These are phyloP conservation scores for Phylloscopus trochiloides DNA, from an alignment of 2,113 vertebrate genomes.

Conservation along the genomic window DNA sequence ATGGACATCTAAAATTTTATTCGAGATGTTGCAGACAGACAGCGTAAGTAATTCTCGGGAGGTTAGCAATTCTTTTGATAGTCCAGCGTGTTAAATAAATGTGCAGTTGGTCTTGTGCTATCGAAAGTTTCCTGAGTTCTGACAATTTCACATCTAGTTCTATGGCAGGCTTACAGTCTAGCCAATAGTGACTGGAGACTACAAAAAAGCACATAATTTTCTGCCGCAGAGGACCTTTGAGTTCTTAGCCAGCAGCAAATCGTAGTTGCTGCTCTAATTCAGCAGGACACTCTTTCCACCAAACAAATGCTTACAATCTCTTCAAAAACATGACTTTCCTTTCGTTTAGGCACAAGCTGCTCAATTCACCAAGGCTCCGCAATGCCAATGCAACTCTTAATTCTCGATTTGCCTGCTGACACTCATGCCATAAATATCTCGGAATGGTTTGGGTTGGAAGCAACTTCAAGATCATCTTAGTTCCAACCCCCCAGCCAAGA, in stretches of 20 bases:
- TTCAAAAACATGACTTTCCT: background rate
- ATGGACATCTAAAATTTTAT: background rate
- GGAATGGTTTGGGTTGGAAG: background rate
- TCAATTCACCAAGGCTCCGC: background rate
- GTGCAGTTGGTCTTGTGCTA: rapidly evolving
- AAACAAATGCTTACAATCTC: background rate
- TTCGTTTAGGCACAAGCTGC: background rate
- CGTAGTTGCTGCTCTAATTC: background rate
- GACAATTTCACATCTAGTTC: background rate
- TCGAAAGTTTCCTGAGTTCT: background rate
- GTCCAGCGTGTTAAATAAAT: background rate
- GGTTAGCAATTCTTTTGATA: background rate
- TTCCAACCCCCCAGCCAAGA: background rate
- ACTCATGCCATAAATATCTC: background rate
- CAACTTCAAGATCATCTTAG: background rate
- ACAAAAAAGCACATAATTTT: background rate
- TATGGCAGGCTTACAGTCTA: background rate
- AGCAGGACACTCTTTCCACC: background rate
- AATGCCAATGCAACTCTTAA: background rate
- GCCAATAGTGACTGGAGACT: background rate
- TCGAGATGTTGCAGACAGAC: background rate
- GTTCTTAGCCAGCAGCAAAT: background rate
- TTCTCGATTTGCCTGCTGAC: background rate
- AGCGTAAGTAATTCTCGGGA: background rate
- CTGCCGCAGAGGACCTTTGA: background rate